These are phyloP conservation scores for Aethes cnicana DNA, from an alignment of 2,888 invertebrate genomes.

Conservation along the genomic window DNA sequence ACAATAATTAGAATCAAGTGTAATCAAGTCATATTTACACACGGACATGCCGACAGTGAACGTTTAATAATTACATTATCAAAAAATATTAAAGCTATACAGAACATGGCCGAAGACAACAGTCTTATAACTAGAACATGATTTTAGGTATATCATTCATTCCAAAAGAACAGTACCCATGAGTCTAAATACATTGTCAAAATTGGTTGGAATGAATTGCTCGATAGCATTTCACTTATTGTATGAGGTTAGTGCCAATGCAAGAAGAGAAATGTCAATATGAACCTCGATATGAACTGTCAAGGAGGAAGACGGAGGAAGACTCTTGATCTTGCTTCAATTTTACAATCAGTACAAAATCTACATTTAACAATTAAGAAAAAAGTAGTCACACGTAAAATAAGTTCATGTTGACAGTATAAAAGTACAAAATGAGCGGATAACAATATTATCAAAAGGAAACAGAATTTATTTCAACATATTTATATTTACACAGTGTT, in stretches of 20 bases:
- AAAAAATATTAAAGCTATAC: conserved; percentile 76
- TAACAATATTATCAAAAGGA: conserved; percentile 44
- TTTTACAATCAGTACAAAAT: conserved; percentile 45
- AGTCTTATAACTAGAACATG: conserved; percentile 62
- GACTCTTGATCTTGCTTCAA: conserved; percentile 58
- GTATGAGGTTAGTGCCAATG: conserved; percentile 44
- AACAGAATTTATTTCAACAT: conserved; percentile 50
- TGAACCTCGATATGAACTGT: conserved; percentile 50
- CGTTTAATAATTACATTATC: conserved; percentile 60
- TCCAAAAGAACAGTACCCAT: conserved; percentile 26
- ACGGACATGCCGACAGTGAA: conserved; percentile 51
- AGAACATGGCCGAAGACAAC: conserved; percentile 73
- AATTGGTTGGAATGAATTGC: conserved; percentile 40
- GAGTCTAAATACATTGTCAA: conserved; percentile 18
- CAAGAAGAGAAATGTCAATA: conserved; percentile 44
- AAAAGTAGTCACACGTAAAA: conserved; percentile 40
- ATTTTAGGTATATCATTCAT: conserved; percentile 35
- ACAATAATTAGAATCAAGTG: conserved; percentile 62
- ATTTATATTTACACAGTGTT: conserved; percentile 58
- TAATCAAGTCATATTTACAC: conserved; percentile 52
- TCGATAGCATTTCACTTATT: conserved; percentile 37
- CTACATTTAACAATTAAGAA: conserved; percentile 40
- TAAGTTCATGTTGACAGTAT: conserved; percentile 56
- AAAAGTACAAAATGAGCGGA: conserved; percentile 79
- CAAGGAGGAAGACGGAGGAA: conserved; percentile 73